Percentiles rank a stretch among this genome's conserved stretches.
Conservation (phyloP, 2,797 vertebrate genomes). For the Falco naumanni region DNA sequence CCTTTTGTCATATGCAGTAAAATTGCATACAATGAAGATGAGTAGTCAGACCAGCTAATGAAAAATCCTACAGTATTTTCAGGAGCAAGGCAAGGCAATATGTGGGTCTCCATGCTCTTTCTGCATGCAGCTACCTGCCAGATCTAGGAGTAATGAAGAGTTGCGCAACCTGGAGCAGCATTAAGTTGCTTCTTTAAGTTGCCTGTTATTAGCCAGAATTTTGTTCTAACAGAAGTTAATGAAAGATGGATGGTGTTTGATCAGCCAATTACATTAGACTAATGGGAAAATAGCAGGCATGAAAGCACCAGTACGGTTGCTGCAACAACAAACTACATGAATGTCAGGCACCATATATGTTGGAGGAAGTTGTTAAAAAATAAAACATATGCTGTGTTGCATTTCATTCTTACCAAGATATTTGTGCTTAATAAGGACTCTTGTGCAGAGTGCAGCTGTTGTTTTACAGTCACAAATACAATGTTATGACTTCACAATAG, state of each 20-base stretch:
- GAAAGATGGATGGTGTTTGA: background rate
- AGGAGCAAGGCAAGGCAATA: background rate
- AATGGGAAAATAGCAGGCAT: background rate
- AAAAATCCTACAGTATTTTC: background rate
- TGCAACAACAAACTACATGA: background rate
- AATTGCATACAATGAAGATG: background rate
- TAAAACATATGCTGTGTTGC: background rate
- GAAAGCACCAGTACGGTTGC: background rate
- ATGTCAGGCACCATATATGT: too few relatives aligned
- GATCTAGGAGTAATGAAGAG: background rate
- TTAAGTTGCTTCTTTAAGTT: background rate
- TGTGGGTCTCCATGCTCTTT: accelerated
- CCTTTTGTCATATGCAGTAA: background rate
- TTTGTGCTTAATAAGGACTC: background rate
- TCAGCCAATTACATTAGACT: background rate
- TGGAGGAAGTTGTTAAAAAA: background rate
- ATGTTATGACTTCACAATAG: background rate
- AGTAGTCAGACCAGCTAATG: background rate
- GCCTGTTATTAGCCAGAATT: background rate
- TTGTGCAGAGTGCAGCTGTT: background rate
- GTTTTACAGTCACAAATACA: background rate
- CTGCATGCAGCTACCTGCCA: background rate
- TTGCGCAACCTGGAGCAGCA: background rate
- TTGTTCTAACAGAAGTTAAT: background rate
- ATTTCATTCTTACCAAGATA: background rate